Conservation (phyloP, 2,888 invertebrate species). For the Camptogramma bilineatum region DNA sequence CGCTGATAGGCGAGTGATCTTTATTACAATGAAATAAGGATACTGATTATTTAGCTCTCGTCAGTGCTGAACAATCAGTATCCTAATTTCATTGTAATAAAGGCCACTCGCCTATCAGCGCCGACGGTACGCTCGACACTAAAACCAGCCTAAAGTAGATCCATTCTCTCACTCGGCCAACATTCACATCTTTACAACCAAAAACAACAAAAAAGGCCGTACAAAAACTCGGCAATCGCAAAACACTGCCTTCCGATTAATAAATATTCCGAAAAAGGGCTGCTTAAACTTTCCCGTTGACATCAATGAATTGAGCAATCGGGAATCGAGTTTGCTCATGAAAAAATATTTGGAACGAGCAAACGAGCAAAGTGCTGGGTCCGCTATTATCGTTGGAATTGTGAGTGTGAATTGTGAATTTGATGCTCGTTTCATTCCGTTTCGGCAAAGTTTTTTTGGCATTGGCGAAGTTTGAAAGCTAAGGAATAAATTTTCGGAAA, state of each 20-base stretch:
- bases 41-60: too few relatives aligned
- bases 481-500: too few relatives aligned
- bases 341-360: conserved; percentile 33
- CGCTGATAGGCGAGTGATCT: too few relatives aligned
- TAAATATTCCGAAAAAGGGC: conserved; percentile 49
- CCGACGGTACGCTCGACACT: too few relatives aligned
- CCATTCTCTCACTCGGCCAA: too few relatives aligned
- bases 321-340: conserved; percentile 35
- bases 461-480: too few relatives aligned
- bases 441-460: background rate
- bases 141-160: too few relatives aligned
- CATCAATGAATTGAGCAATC: conserved; percentile 48
- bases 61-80: too few relatives aligned
- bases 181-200: background rate
- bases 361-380: conserved; percentile 8
- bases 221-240: conserved; percentile 32
- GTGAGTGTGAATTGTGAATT: conserved; percentile 12
- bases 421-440: background rate
- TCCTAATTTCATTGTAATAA: too few relatives aligned
- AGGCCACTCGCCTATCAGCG: too few relatives aligned
- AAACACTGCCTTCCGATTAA: conserved; percentile 46
- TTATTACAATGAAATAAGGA: too few relatives aligned
- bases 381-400: conserved; percentile 19
- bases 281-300: conserved; percentile 46
- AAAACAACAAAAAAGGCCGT: conserved; percentile 35